Evolutionary conservation across 1,140 invertebrate species (phyloP), one percentile per base, ranked within the genome.

Genomic region (Neelides sp.): DNA sequence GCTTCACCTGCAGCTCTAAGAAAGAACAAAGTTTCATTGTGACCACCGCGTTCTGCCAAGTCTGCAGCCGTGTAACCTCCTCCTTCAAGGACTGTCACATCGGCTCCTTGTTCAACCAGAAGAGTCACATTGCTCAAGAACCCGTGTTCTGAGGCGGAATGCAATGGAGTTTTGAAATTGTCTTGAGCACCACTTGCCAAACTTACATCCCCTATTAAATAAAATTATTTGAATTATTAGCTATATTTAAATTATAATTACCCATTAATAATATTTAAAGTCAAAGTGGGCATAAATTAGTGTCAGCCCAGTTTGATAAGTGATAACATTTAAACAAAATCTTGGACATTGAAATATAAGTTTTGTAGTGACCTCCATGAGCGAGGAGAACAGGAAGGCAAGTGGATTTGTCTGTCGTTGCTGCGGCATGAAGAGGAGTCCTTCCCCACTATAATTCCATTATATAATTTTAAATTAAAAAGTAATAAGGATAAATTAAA

Each of bases 331-430:
- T n/a, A n/a, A n/a, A n/a, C n/a, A n/a, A n/a, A n/a, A n/a, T n/a
- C n/a, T n/a, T n/a, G n/a, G n/a, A n/a, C n/a, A n/a, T n/a, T n/a
- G n/a, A n/a, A n/a, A n/a, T n/a, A n/a, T 8, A 32, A 32, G n/a
- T 22, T 15, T 24, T 48, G 26, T 40, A 58, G 20, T 54, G 67
- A 76, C 77, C 76, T 48, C 86, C 85, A 36, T 78, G 73, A 52
- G 76, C 71, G 8, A 89, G 64, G 15, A 89, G 68, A 17, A 88
- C 77, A 27, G 74, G 66, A 0, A 90, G 71, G 63, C 87, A 92
- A 40, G 77, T 71, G n/a, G 83, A 82, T 60, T 80, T 78, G 59
- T 88, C 83, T 10, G 84, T 85, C n/a, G 86, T 80, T 1, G 86
- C 85, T 12, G 87, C 85, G 22, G 48, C 85, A 68, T 92, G 88